Conservation (phyloP, 2,113 vertebrate genomes). For the Nibea albiflora region DNA sequence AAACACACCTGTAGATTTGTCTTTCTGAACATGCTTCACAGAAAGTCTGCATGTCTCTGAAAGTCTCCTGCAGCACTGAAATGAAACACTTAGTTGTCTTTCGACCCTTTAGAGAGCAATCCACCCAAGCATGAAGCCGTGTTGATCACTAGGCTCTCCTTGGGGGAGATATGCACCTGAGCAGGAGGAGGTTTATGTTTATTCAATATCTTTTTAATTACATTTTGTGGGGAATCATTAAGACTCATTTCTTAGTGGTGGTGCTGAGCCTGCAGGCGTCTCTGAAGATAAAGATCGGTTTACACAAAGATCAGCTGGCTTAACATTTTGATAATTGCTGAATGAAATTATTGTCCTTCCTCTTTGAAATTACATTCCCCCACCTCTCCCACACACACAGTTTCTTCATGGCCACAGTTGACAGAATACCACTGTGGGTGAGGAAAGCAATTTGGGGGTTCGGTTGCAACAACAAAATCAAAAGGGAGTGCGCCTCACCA, state of each 20-base stretch:
- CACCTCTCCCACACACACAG: too few species aligned
- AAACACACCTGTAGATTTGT: too few species aligned
- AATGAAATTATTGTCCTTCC: conserved; percentile 13
- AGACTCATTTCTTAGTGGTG: conserved; percentile 21
- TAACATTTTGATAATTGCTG: conserved; percentile 27
- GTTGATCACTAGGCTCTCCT: conserved; percentile 48
- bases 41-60: conserved; percentile 9
- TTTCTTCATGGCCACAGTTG: not conserved
- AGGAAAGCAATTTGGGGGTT: not conserved
- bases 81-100: conserved; percentile 3
- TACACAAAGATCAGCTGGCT: conserved; percentile 5
- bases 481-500: too few species aligned
- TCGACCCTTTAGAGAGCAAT: not conserved
- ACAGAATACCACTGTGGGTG: not conserved
- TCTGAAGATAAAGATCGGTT: conserved; percentile 22
- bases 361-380: not conserved
- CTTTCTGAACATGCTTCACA: not conserved
- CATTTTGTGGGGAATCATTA: conserved; percentile 58
- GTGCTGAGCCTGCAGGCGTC: conserved; percentile 25
- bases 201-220: conserved; percentile 69
- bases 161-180: conserved; percentile 15
- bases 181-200: conserved; percentile 41
- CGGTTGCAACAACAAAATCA: not conserved
- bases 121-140: conserved; percentile 32
- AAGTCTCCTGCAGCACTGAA: conserved; percentile 15